These are phyloP conservation scores for Agrypnia vestita DNA, from an alignment of 1,140 invertebrate species.

Conservation along the genomic window DNA sequence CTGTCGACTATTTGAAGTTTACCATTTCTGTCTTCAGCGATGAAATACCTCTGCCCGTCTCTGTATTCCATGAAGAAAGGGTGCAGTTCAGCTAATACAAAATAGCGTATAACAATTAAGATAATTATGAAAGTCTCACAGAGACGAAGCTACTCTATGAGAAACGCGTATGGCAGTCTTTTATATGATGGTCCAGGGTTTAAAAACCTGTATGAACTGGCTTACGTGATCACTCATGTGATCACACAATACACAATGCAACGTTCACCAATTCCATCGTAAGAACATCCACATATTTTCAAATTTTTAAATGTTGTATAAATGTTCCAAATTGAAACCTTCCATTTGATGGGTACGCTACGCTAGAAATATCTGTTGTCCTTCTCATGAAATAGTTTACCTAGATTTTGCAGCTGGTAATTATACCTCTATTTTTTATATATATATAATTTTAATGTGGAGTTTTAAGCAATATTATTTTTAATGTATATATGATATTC, in stretches of 20 bases:
- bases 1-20: slow-evolving; percentile 49
- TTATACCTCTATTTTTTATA: no score
- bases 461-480: no score
- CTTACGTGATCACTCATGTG: background rate
- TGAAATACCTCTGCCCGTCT: slow-evolving; percentile 54
- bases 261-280: background rate
- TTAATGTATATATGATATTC: no score
- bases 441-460: no score
- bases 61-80: slow-evolving; percentile 45
- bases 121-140: background rate
- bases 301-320: background rate
- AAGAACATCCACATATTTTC: no score
- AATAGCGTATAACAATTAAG: background rate
- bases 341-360: background rate
- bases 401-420: no score
- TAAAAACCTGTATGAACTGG: background rate
- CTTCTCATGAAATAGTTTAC: no score
- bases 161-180: background rate
- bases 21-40: slow-evolving; percentile 42
- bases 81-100: slow-evolving; percentile 11
- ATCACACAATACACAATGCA: background rate
- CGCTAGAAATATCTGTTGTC: no score
- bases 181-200: no score
- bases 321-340: background rate
- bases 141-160: no score